Conservation (phyloP, 2,888 invertebrate genomes). For the Athalia rosae region DNA sequence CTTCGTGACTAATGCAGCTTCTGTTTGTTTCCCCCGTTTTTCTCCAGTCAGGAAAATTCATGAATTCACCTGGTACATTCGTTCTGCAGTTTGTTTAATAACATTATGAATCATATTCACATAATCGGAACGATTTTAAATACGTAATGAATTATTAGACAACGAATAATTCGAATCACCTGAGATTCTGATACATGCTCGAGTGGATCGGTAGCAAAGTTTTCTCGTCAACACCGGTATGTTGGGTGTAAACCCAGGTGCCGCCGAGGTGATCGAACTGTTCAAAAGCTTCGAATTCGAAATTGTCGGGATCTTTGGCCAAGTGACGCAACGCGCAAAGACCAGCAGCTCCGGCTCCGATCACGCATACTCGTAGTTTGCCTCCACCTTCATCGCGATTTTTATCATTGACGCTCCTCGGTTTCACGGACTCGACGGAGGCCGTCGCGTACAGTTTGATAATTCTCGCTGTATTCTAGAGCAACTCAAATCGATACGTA, state of each 20-base stretch:
- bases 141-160: background rate
- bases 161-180: slow-evolving; percentile 70
- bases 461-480: too few species aligned
- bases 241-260: slow-evolving; percentile 86
- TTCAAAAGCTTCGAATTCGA: slow-evolving; percentile 81
- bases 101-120: slow-evolving; percentile 1
- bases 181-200: slow-evolving; percentile 87
- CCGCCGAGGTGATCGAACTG: slow-evolving; percentile 83
- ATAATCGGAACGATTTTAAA: background rate
- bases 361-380: slow-evolving; percentile 76
- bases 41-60: slow-evolving; percentile 85
- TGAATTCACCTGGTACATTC: slow-evolving; percentile 87
- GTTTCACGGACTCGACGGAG: too few species aligned
- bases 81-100: slow-evolving; percentile 74
- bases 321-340: slow-evolving; percentile 80
- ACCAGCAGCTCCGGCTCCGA: slow-evolving; percentile 87
- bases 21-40: slow-evolving; percentile 76
- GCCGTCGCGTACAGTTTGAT: too few species aligned
- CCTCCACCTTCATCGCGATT: slow-evolving; percentile 9
- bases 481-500: too few species aligned
- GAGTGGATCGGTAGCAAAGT: slow-evolving; percentile 83
- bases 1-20: slow-evolving; percentile 81
- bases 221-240: slow-evolving; percentile 77
- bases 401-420: too few species aligned
- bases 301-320: slow-evolving; percentile 73